Percentiles rank a stretch among this genome's conserved stretches.
Evolutionary conservation across 2,797 vertebrate species (phyloP).

Genomic region (Naso thynnoides): DNA sequence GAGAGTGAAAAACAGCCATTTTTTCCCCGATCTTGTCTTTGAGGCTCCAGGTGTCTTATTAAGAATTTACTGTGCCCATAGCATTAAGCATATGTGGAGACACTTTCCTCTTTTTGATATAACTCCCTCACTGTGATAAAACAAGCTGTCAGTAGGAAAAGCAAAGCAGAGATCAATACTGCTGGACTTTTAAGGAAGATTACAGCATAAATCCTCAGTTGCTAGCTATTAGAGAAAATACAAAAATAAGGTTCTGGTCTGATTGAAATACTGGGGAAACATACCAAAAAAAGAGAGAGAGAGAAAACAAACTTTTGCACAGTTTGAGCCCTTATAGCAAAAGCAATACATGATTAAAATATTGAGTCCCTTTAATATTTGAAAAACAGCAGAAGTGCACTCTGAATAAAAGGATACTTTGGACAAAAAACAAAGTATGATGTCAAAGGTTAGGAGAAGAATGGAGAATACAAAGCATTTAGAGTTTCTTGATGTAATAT

Average conservation of each 20-base stretch:
- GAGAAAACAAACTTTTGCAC: conserved; percentile 28
- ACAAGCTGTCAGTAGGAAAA: conserved; percentile 55
- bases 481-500: conserved; percentile 9
- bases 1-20: conserved; percentile 61
- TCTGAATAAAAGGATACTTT: conserved; percentile 27
- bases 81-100: conserved; percentile 67
- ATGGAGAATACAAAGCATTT: conserved; percentile 7
- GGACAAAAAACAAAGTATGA: background rate
- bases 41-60: conserved; percentile 67
- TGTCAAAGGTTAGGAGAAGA: conserved; percentile 27
- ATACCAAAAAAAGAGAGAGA: conserved; percentile 8
- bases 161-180: conserved; percentile 70
- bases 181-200: conserved; percentile 68
- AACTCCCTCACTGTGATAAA: conserved; percentile 62
- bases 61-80: conserved; percentile 65
- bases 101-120: conserved; percentile 46
- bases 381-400: conserved; percentile 29
- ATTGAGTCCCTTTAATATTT: conserved; percentile 20
- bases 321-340: conserved; percentile 14
- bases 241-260: conserved; percentile 24
- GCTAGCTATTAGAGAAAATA: conserved; percentile 66
- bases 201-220: conserved; percentile 73
- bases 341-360: conserved; percentile 13
- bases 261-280: conserved; percentile 45
- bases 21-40: conserved; percentile 64